These are phyloP conservation scores for Neuroscelio doddi DNA, from an alignment of 2,888 invertebrate species.

Conservation along the genomic window DNA sequence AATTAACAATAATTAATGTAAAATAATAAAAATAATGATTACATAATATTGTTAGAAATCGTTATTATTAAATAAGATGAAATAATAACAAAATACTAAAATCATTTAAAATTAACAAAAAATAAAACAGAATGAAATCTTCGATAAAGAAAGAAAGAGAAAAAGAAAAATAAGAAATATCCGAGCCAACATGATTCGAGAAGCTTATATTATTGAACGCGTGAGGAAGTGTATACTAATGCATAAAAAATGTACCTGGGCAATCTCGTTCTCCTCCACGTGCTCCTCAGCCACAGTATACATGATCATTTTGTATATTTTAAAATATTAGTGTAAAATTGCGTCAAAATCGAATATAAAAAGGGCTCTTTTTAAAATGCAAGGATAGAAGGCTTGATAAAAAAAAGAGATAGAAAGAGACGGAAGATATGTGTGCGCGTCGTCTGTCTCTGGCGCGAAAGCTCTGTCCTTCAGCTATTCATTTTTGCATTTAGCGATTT, in stretches of 20 bases:
- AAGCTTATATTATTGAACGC: background rate
- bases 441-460: too few species aligned
- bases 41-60: too few species aligned
- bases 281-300: conserved; percentile 70
- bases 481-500: background rate
- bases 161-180: too few species aligned
- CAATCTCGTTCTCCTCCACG: conserved; percentile 76
- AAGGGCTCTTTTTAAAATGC: conserved; percentile 5
- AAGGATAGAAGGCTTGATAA: background rate
- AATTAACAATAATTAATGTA: too few species aligned
- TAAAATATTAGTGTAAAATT: conserved; percentile 13
- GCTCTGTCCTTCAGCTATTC: background rate
- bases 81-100: too few species aligned
- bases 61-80: too few species aligned
- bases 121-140: too few species aligned
- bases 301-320: conserved; percentile 65
- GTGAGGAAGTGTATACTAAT: background rate
- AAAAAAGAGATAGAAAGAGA: background rate
- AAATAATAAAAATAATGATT: too few species aligned
- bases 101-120: too few species aligned
- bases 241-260: conserved; percentile 71
- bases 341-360: conserved; percentile 30
- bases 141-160: too few species aligned
- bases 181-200: too few species aligned
- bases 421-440: too few species aligned